These are phyloP conservation scores for Calephelis perditalis DNA, from an alignment of 2,888 invertebrate species.

Conservation along the genomic window DNA sequence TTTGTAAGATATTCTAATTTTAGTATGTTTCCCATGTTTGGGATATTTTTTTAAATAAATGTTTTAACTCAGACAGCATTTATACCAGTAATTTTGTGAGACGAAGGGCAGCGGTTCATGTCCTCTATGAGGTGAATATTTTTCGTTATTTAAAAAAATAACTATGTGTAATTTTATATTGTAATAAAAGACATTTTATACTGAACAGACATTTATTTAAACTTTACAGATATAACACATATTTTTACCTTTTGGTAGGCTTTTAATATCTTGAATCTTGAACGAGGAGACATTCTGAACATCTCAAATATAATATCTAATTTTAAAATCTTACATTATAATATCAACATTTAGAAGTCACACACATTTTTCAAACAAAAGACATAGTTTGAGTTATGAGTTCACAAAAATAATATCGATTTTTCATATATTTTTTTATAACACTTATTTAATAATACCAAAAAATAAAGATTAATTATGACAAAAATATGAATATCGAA, in stretches of 20 bases:
- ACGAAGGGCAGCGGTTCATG: no score
- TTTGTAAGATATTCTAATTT: slow-evolving; percentile 13
- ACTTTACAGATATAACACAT: slow-evolving; percentile 65
- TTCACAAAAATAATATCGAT: no score
- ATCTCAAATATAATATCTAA: slow-evolving; percentile 12
- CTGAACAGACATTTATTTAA: slow-evolving; percentile 76
- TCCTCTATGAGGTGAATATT: no score
- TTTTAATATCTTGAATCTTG: slow-evolving; percentile 36
- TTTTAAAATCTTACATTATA: neutral
- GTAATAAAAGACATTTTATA: slow-evolving; percentile 42
- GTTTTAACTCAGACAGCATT: neutral
- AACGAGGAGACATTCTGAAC: slow-evolving; percentile 33
- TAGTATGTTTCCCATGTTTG: neutral
- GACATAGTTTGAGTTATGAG: no score
- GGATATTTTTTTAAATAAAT: slow-evolving; percentile 24
- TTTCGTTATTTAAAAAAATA: no score
- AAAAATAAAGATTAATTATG: no score
- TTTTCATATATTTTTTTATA: no score
- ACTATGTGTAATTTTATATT: slow-evolving; percentile 18
- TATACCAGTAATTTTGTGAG: no score
- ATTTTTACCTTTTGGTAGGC: slow-evolving; percentile 32
- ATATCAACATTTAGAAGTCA: neutral
- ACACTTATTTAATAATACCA: no score
- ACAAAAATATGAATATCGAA: no score
- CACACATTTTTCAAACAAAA: no score